Base-by-base conservation (phyloP, 1,140 invertebrate genomes). In the Drosophila nigromelanica region DNA sequence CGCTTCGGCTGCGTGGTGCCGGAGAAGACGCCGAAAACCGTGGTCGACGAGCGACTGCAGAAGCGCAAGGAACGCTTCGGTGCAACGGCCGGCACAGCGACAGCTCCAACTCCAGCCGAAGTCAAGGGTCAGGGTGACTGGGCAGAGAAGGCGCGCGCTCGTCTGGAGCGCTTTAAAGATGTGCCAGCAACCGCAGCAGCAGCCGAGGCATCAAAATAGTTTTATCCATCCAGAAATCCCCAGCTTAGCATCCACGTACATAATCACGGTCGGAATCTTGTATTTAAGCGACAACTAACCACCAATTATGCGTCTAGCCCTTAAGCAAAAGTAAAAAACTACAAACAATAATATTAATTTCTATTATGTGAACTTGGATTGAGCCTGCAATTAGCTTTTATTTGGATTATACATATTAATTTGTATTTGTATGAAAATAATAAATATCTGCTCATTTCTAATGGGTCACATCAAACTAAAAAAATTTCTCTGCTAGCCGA, bases 1-100 rank as follows among this genome's bases (percentile, higher is more conserved):
- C 93, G 96, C 73, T 97, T 97, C 93, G 96, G 96, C 4, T 92
- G 93, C 14, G 95, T 94, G 10, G 94, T 95, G n/a, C 95, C 95
- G 1, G 94, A 93, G 43, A 92, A 94, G 27, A 94, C 95, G 92
- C 93, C 94, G 40, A 95, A 95, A 81, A 92, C 95, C 67, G 94
- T 95, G 83, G 92, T 94, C 14, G 93, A 95, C 74, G 95, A 95
- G 66, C 94, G 93, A 83, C 92, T 96, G 86, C 94, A 95, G 50
- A 96, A 95, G 89, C 93, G 95, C 33, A 95, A 95, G 91, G 95
- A 93, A 40, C 93, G 95, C 77, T 96, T 96, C 91, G 94, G 94
- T 10, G 45, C 21, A 10, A 4, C 61, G 2, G 45, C 42, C 1
- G 43, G 33, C 4, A 8, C 67, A 5, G 42, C 50, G 2, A 8